These are phyloP conservation scores for Bombus fervidus DNA, from an alignment of 1,140 invertebrate species.

Conservation along the genomic window DNA sequence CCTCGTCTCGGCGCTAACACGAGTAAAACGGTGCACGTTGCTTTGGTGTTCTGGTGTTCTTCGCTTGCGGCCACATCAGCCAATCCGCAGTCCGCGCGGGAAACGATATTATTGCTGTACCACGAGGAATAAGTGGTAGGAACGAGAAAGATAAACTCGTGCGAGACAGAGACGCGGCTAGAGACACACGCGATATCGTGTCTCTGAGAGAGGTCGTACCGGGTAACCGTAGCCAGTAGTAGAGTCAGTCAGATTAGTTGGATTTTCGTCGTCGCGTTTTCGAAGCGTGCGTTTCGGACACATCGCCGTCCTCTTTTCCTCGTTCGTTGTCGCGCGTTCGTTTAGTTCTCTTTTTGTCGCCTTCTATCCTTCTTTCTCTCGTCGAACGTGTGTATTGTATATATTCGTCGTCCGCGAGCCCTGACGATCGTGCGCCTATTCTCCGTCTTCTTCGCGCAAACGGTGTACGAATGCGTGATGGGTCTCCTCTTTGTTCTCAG, in stretches of 20 bases:
- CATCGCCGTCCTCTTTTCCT: background rate
- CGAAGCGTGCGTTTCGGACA: background rate
- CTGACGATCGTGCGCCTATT: too few species aligned
- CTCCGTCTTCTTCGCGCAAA: background rate
- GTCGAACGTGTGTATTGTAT: too few species aligned
- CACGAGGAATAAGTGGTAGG: slow-evolving; percentile 64
- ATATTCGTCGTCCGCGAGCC: too few species aligned
- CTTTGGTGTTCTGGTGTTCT: slow-evolving; percentile 28
- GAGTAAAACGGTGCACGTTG: slow-evolving; percentile 45
- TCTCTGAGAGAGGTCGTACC: slow-evolving; percentile 3
- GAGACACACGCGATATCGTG: slow-evolving; percentile 29
- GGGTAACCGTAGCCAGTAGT: background rate
- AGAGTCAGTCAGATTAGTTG: slow-evolving; percentile 21
- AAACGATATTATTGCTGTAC: slow-evolving; percentile 77
- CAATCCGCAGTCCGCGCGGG: slow-evolving; percentile 76
- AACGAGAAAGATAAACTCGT: background rate
- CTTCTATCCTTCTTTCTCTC: background rate
- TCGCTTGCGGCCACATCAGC: slow-evolving; percentile 51
- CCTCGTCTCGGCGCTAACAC: slow-evolving; percentile 42
- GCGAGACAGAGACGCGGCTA: slow-evolving; percentile 27
- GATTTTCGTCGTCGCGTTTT: slow-evolving; percentile 34
- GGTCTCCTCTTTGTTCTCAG: too few species aligned
- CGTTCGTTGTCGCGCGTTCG: slow-evolving; percentile 2
- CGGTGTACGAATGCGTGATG: background rate
- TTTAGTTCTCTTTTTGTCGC: background rate